Base-by-base conservation (phyloP, 92 coral and sea anemone species). In the Diadumene lineata region DNA sequence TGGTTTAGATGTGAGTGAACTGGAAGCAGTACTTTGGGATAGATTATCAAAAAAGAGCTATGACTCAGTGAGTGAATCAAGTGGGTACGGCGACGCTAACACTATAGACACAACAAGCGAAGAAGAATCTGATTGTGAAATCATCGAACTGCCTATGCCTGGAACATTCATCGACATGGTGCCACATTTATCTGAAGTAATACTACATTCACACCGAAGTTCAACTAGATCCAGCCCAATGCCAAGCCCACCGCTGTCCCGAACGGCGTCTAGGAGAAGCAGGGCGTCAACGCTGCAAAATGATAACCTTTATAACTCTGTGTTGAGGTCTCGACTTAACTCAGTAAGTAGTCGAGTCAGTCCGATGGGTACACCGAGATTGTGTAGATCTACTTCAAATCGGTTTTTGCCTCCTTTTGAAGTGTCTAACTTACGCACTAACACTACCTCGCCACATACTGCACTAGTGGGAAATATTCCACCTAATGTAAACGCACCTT, bases 121-220 rank as follows among this genome's bases (percentile, higher is more conserved):
- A 16, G 77, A 72, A 7, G 29, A 50, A 17, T 56, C 77, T 31
- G 82, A 78, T 32, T 26, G 60, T 1, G 81, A 77, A 34, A 51
- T 38, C 50, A 34, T 68, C 32, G 75, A 78, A 15, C 28, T 78
- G 11, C 70, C 50, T 11, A 78, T 78, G 82, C 82, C 82, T 23
- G 68, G 26, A 30, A 68, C 75, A 0, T 78, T 55, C 27, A 70
- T 78, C 11, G 82, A 78, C 30, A 69, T 51, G 65, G 82, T 78
- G 2, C 67, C 82, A 28, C 31, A 78, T 64, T 56, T 67, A 32
- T 78, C 75, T 11, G 53, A 63, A 15, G 13, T 78, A 21, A 66
- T 78, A n/a, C 34, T 78, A 1, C 70, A 73, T 18, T 78, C 82
- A 19, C 57, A 63, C 16, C 73, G 64, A 33, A 60, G 61, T 21